Evolutionary conservation across 2,797 vertebrate genomes (phyloP).

Genomic region (Ispidina picta): DNA sequence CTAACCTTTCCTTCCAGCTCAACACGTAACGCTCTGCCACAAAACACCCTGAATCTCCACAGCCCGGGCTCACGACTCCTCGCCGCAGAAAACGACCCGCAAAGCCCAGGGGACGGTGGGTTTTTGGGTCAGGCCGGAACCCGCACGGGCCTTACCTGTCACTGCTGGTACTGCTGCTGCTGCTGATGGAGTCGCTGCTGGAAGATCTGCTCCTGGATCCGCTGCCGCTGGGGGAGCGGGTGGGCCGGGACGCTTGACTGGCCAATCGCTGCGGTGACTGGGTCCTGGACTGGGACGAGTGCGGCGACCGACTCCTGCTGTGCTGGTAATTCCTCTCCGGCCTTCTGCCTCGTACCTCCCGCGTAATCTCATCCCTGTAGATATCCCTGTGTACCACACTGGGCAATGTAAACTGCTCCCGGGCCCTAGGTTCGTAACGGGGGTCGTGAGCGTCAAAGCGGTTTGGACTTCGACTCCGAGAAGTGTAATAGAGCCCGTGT

Average conservation of each 20-base stretch:
- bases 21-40: accelerated
- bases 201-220: slow-evolving; percentile 93
- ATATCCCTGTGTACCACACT: slow-evolving; percentile 98
- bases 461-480: slow-evolving; percentile 95
- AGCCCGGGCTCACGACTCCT: accelerated
- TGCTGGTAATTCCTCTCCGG: slow-evolving; percentile 92
- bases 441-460: slow-evolving; percentile 94
- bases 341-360: slow-evolving; percentile 92
- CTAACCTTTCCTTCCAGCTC: not conserved
- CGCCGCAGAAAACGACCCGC: accelerated
- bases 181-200: slow-evolving; percentile 98
- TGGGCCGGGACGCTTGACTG: slow-evolving; percentile 87
- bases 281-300: slow-evolving; percentile 92
- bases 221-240: slow-evolving; percentile 91
- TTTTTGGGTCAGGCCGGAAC: not conserved
- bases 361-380: slow-evolving; percentile 87
- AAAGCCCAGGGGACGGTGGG: accelerated
- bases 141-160: slow-evolving; percentile 86
- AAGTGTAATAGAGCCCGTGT: slow-evolving; percentile 92
- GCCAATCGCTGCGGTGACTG: slow-evolving; percentile 93
- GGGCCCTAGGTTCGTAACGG: slow-evolving; percentile 93
- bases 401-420: slow-evolving; percentile 94
- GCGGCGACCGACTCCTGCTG: slow-evolving; percentile 94
- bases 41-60: not conserved
- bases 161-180: slow-evolving; percentile 97